These are phyloP conservation scores for Indicator indicator DNA, from an alignment of 2,113 vertebrate genomes.

Conservation along the genomic window DNA sequence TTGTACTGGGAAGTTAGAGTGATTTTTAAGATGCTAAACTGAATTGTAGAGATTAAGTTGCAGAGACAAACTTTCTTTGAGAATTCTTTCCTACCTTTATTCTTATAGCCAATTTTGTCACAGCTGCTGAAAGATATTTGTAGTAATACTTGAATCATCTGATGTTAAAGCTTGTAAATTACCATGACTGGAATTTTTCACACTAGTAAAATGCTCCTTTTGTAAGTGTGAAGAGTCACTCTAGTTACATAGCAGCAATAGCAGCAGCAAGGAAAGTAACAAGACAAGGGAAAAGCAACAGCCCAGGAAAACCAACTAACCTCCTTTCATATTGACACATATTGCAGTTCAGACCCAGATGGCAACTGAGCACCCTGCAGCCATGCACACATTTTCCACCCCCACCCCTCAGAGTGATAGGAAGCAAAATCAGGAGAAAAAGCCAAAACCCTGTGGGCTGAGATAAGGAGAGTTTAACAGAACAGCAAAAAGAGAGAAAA, in stretches of 20 bases:
- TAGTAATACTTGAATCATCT: not conserved
- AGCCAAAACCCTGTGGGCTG: too few species aligned
- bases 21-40: not conserved
- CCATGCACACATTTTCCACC: too few species aligned
- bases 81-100: not conserved
- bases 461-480: too few species aligned
- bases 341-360: too few species aligned
- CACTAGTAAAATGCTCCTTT: not conserved
- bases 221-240: not conserved
- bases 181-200: not conserved
- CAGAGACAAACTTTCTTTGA: not conserved
- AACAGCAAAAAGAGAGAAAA: too few species aligned
- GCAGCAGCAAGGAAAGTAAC: not conserved
- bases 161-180: not conserved
- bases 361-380: too few species aligned
- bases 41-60: not conserved
- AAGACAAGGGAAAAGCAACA: not conserved
- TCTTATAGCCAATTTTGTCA: not conserved
- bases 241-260: not conserved
- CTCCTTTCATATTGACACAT: not conserved
- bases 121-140: not conserved
- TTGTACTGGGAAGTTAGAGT: not conserved
- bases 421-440: too few species aligned
- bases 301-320: accelerated
- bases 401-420: too few species aligned